Conservation (phyloP, 2,888 invertebrate species). For the Phania funesta region DNA sequence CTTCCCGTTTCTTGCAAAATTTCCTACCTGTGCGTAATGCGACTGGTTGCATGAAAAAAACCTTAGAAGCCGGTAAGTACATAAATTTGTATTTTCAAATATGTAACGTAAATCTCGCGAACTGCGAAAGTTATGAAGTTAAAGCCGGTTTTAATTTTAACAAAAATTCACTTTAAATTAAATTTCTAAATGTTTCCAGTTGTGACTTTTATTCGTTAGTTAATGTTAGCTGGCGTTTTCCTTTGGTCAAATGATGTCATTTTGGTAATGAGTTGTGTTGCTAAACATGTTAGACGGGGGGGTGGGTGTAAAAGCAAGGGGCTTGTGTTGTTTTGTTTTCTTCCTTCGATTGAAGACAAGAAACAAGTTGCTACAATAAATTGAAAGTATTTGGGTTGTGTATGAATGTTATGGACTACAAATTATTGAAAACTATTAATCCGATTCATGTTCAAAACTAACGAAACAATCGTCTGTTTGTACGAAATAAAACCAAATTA, state of each 20-base stretch:
- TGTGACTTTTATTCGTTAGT: neutral
- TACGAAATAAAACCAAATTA: too few relatives aligned
- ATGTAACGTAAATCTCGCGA: too few relatives aligned
- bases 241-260: conserved; percentile 38
- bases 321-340: neutral
- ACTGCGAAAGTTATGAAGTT: neutral
- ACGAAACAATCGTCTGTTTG: too few relatives aligned
- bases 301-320: too few relatives aligned
- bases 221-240: neutral
- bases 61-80: conserved; percentile 76
- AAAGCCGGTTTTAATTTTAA: neutral
- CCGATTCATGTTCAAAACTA: too few relatives aligned
- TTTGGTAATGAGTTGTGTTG: conserved; percentile 6
- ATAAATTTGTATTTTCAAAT: neutral
- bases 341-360: neutral
- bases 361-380: neutral
- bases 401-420: too few relatives aligned
- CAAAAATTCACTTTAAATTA: neutral
- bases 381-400: too few relatives aligned
- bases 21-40: conserved; percentile 74
- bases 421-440: too few relatives aligned
- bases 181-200: neutral
- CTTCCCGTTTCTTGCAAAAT: conserved; percentile 74
- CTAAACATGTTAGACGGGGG: too few relatives aligned
- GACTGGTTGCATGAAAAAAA: conserved; percentile 79